Evolutionary conservation across 2,888 invertebrate species (phyloP), one percentile per base, ranked within the genome.

Genomic region (Pheosia tremula): DNA sequence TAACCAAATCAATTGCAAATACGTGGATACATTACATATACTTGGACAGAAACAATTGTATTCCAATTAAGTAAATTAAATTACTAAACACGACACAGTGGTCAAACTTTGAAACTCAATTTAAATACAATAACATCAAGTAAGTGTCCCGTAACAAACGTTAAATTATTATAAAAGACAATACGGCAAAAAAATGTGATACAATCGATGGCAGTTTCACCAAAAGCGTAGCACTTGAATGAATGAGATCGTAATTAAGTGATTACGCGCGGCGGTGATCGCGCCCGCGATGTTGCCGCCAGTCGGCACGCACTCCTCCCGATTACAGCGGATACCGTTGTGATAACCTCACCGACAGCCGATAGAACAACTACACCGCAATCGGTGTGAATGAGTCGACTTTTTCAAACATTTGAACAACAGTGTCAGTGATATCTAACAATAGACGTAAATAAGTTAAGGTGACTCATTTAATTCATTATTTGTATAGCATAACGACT

Each of bases 241-340:
- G 55, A 55, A 55, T 55, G 55, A 64, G 66, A 62, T 13, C 61
- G 68, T 68, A 69, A 71, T 70, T 71, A 71, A 71, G 67, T 69
- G 67, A 71, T 71, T 67, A 69, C 61, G 50, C 63, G 65, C 64
- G 58, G 57, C 63, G 68, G 67, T 71, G 67, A 67, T 70, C 67
- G 67, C 61, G 66, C 66, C 68, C 66, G 69, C 65, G 67, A 70
- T 66, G 55, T 70, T 70, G 67, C 64, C 54, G 50, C 54, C 59
- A 39, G 56, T 62, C 41, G 59, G 49, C 67, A 67, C 68, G 71
- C 60, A 66, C 67, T 68, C 63, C 37, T 41, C 39, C 43, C 39
- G 49, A 58, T 49, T 56, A 54, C n/a, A 54, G 10, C 24, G 38
- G 38, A n/a, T 11, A 38, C 54, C 38, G 38, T 36, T 52, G 3